Evolutionary conservation across 2,888 invertebrate species (phyloP).

Genomic region (Steinernema carpocapsae): DNA sequence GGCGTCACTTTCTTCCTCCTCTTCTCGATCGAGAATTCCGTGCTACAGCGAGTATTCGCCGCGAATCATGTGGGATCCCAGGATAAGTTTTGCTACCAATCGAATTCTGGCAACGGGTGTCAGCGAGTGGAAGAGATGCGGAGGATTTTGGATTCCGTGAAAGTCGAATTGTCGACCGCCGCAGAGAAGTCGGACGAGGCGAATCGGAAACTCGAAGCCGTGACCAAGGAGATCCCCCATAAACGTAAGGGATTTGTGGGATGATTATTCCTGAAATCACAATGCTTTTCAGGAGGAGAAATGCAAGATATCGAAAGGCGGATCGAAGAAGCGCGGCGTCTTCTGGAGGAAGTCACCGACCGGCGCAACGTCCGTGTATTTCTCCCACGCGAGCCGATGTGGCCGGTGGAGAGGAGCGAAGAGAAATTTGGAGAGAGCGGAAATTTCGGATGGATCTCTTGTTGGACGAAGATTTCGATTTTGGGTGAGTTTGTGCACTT

Average conservation of each 20-base stretch:
- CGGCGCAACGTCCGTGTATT: conserved; percentile 59
- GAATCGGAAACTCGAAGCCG: conserved; percentile 49
- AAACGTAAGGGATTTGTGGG: conserved; percentile 61
- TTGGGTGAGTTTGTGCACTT: too few relatives aligned
- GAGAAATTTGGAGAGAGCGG: too few relatives aligned
- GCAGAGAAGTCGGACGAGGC: conserved; percentile 55
- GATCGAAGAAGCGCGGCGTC: conserved; percentile 51
- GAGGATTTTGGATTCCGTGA: conserved; percentile 52
- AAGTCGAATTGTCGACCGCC: conserved; percentile 50
- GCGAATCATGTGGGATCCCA: neutral
- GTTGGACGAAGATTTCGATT: conserved; percentile 49
- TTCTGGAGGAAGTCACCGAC: conserved; percentile 46
- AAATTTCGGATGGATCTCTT: neutral
- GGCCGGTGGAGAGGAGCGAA: conserved; percentile 24
- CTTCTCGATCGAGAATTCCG: conserved; percentile 11
- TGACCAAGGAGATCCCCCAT: conserved; percentile 54
- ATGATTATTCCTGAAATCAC: neutral
- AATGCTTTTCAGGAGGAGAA: conserved; percentile 58
- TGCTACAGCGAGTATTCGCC: neutral
- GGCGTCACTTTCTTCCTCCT: neutral
- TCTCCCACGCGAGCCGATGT: conserved; percentile 55
- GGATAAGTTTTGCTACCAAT: conserved; percentile 11
- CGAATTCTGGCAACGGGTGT: conserved; percentile 36
- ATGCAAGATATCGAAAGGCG: conserved; percentile 51
- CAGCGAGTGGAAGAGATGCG: conserved; percentile 43